Evolutionary conservation across 2,888 invertebrate genomes (phyloP).

Genomic region (Baronia brevicornis): DNA sequence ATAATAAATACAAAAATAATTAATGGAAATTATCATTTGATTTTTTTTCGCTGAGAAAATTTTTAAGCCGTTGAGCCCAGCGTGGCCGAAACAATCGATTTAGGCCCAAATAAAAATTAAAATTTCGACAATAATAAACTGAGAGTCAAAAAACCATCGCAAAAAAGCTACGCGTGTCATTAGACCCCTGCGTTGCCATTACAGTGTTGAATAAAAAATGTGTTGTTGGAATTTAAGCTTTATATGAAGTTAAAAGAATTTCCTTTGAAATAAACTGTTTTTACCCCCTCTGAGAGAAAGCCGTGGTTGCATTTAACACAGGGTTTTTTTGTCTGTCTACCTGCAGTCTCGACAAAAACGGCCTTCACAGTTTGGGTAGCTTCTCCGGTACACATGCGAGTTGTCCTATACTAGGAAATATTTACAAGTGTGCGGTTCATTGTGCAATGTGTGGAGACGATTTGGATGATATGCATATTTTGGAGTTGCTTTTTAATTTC

Average conservation of each 20-base stretch:
- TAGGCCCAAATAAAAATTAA: constrained; percentile 29
- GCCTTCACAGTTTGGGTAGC: constrained; percentile 17
- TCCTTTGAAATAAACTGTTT: constrained; percentile 21
- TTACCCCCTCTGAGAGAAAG: constrained; percentile 30
- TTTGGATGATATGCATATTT: constrained; percentile 3
- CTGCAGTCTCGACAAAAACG: constrained; percentile 52
- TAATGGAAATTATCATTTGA: background rate
- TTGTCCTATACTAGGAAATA: constrained; percentile 7
- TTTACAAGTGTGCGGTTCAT: constrained; percentile 4
- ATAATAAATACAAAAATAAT: constrained; percentile 3
- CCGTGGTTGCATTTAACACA: constrained; percentile 38
- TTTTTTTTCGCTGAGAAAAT: background rate
- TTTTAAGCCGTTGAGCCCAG: background rate
- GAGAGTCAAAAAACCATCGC: constrained; percentile 37
- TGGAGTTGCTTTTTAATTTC: background rate
- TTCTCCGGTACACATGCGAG: constrained; percentile 19
- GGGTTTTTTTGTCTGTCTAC: constrained; percentile 47
- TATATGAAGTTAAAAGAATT: constrained; percentile 18
- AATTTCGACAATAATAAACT: constrained; percentile 54
- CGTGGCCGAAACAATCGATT: constrained; percentile 18
- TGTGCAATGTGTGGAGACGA: constrained; percentile 5
- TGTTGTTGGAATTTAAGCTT: constrained; percentile 4
- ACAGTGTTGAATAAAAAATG: constrained; percentile 16
- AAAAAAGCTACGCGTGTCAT: constrained; percentile 50
- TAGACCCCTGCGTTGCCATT: constrained; percentile 51